Percentiles rank a stretch among this genome's conserved stretches.
Evolutionary conservation across 2,888 invertebrate genomes (phyloP).

Genomic region (Hemistola chrysoprasaria): DNA sequence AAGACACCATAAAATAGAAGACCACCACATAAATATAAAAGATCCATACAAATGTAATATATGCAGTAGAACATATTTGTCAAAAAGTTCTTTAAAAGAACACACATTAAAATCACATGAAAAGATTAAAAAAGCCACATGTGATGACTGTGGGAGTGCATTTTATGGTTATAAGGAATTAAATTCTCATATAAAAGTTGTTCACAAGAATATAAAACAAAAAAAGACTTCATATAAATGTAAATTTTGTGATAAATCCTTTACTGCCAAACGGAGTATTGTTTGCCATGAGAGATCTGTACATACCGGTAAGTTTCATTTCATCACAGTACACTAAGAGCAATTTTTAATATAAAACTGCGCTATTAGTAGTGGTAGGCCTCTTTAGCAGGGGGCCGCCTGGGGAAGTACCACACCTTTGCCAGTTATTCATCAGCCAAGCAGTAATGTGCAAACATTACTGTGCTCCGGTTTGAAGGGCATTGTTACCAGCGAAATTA

Average conservation of each 20-base stretch:
- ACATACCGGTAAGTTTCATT: conserved; percentile 8
- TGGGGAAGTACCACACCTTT: too few species aligned
- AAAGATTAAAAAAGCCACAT: background rate
- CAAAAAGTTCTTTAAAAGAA: too few species aligned
- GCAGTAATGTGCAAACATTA: too few species aligned
- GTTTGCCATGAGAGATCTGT: conserved; percentile 10
- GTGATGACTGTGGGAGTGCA: conserved; percentile 1
- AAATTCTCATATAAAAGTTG: background rate
- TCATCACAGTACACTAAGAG: background rate
- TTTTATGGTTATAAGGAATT: conserved; percentile 1
- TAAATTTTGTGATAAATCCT: conserved; percentile 10
- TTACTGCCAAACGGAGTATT: background rate
- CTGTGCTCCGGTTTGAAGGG: too few species aligned
- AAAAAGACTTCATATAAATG: background rate
- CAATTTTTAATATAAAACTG: background rate
- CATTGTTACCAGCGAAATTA: too few species aligned
- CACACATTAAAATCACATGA: conserved; percentile 1
- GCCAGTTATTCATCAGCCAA: too few species aligned
- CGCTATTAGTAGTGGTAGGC: too few species aligned
- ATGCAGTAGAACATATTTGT: too few species aligned
- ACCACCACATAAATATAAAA: too few species aligned
- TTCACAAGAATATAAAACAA: conserved; percentile 1
- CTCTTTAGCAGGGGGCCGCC: too few species aligned
- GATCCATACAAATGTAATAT: too few species aligned
- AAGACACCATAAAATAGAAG: too few species aligned